phyloP scores from a whole-genome alignment of 2,888 invertebrate genomes.

The Spodoptera exigua region DNA sequence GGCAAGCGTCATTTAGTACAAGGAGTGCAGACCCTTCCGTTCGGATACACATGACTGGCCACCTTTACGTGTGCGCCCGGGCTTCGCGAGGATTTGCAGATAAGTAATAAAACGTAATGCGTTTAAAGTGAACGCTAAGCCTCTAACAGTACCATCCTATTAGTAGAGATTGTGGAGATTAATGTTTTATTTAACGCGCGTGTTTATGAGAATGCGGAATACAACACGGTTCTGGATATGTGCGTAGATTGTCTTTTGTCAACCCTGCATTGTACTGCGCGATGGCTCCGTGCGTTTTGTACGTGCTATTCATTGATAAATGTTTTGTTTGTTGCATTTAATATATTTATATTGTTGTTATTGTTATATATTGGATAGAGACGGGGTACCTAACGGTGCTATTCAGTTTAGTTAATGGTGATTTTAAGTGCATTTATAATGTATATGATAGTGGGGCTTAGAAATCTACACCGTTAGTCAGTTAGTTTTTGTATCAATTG shows the following conservation, averaged over 20 bases:
- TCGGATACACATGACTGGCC: constrained; percentile 70
- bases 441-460: too few relatives aligned
- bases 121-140: constrained; percentile 64
- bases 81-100: constrained; percentile 67
- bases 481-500: too few relatives aligned
- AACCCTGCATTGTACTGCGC: constrained; percentile 31
- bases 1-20: constrained; percentile 70
- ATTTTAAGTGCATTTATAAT: background rate
- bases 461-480: too few relatives aligned
- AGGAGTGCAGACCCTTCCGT: constrained; percentile 75
- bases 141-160: constrained; percentile 66
- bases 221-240: constrained; percentile 52
- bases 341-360: constrained; percentile 28
- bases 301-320: constrained; percentile 46
- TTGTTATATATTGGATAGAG: constrained; percentile 38
- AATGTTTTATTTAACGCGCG: constrained; percentile 66
- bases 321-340: constrained; percentile 32
- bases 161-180: constrained; percentile 72
- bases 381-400: constrained; percentile 17
- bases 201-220: constrained; percentile 53
- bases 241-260: constrained; percentile 58
- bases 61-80: constrained; percentile 66
- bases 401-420: constrained; percentile 17
- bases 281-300: constrained; percentile 23
- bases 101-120: constrained; percentile 74